phyloP scores from a whole-genome alignment of 1,140 invertebrate genomes.

The Holotrichia oblita region DNA sequence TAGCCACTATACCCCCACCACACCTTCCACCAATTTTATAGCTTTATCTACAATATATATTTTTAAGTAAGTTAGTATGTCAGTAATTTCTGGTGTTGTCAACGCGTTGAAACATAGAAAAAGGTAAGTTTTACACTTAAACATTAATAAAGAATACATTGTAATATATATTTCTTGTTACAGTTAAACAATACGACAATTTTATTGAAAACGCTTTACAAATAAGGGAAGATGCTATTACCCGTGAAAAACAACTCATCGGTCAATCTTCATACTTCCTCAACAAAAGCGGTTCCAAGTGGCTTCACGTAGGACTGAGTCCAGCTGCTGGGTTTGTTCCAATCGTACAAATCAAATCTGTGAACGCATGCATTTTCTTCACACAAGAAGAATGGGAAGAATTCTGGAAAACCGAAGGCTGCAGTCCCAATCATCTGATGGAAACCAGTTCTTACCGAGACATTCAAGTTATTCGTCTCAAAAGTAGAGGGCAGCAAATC shows the following conservation, averaged over 20 bases:
- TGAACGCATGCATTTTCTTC: not conserved
- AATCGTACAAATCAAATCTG: not conserved
- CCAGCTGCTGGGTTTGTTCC: not conserved
- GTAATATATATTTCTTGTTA: not conserved
- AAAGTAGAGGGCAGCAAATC: not conserved
- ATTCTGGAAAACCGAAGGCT: not conserved
- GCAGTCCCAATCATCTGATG: not conserved
- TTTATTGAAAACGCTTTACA: slow-evolving; percentile 5
- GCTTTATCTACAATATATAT: too few relatives aligned
- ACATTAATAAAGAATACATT: too few relatives aligned
- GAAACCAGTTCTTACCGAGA: not conserved
- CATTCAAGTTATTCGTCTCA: not conserved
- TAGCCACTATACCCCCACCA: too few relatives aligned
- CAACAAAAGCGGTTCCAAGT: not conserved
- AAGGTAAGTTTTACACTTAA: too few relatives aligned
- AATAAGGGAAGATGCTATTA: not conserved
- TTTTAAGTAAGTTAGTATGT: too few relatives aligned
- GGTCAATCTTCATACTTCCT: not conserved
- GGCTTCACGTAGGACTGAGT: not conserved
- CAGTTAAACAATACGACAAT: not conserved
- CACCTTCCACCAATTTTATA: too few relatives aligned
- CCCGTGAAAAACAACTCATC: not conserved
- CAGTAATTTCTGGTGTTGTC: too few relatives aligned
- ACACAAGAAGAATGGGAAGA: not conserved
- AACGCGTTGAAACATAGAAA: too few relatives aligned